These are phyloP conservation scores for Rhea pennata DNA, from an alignment of 2,113 vertebrate species.

Conservation along the genomic window DNA sequence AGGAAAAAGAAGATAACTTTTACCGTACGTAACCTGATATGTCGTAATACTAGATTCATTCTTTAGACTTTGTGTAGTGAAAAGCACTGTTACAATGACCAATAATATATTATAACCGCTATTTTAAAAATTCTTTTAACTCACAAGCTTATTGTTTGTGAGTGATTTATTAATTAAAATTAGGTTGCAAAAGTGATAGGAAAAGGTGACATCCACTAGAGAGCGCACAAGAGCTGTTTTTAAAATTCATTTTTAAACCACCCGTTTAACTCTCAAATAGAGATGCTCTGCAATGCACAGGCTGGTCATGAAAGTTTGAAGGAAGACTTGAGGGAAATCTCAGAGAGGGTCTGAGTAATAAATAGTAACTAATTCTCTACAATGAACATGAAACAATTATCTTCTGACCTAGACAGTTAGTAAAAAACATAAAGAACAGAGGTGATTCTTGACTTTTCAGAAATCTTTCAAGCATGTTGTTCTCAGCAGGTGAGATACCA, in stretches of 20 bases:
- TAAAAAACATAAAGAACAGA: neutral
- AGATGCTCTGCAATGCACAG: neutral
- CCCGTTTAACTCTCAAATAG: neutral
- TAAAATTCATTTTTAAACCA: neutral
- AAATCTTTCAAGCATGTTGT: fast-evolving
- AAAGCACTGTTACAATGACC: neutral
- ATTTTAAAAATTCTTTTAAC: neutral
- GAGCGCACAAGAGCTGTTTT: slow-evolving; percentile 45
- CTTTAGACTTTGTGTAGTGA: neutral
- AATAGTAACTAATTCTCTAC: neutral
- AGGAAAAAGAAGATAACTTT: neutral
- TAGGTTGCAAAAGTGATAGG: neutral
- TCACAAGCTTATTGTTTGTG: neutral
- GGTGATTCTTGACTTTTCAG: neutral
- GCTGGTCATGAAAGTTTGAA: fast-evolving
- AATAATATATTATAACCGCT: neutral
- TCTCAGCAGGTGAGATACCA: neutral
- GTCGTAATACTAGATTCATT: neutral
- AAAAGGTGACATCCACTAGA: slow-evolving; percentile 56
- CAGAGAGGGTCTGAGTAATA: neutral
- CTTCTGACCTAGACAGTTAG: neutral
- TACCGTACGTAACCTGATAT: neutral
- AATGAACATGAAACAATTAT: neutral
- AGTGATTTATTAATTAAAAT: neutral
- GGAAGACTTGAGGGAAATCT: neutral